Evolutionary conservation across 2,113 vertebrate species (phyloP), one percentile per base, ranked within the genome.

Genomic region (Laterallus jamaicensis): DNA sequence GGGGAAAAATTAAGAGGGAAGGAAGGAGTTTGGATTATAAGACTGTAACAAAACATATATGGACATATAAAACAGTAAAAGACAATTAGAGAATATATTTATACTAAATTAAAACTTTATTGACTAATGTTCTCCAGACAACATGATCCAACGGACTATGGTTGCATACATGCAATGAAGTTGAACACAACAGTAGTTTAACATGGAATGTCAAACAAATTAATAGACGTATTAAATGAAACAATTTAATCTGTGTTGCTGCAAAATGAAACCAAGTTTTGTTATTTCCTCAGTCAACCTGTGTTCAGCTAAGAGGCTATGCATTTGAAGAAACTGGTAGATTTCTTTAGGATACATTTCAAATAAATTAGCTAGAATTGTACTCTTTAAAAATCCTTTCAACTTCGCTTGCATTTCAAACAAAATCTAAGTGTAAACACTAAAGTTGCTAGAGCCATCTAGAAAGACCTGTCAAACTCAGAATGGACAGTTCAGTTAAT

Each of bases 341-440:
- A 97, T 97, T 97, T 98, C 97, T 94, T 97, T 97, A 97, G 92
- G 84, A 91, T 95, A 92, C 95, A 96, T 98, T 98, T 98, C 98
- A 98, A 99, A 99, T 99, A 99, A 99, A 99, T 99, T 99, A 99
- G 97, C 98, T 98, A 98, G 98, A 98, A 97, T 97, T 98, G 98
- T 98, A 98, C 97, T 98, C 97, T 97, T 98, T 97, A 98, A 98
- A 97, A 97, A 96, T 95, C 93, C 97, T 97, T 98, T 97, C 97
- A 97, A 98, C 97, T 97, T 98, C 98, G 98, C 98, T 98, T 98
- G 98, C 98, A 98, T 98, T 98, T 97, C 97, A 96, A 97, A 97
- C 97, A 98, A 98, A 98, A 98, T 98, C 97, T 99, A 98, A 99
- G 98, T 99, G 99, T 99, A 99, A 99, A 99, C 97, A 97, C 98